A percentile compares a stretch with the other conserved stretches of the same genome.
phyloP scores from a whole-genome alignment of 2,113 vertebrate genomes.

The Forbesichthys papilliferus region DNA sequence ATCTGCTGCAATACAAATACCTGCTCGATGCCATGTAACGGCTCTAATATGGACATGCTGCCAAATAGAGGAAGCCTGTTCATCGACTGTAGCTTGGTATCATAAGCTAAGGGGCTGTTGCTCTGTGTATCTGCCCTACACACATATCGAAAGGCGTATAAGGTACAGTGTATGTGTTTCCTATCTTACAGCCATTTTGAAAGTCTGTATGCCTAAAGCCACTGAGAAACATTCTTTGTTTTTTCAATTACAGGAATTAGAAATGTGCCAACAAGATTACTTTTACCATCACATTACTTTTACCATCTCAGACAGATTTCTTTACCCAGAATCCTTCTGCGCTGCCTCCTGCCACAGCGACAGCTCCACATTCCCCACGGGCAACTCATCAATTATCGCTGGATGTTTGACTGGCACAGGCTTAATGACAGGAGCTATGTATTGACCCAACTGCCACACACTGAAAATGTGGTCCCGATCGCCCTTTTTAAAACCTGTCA shows the following conservation, averaged over 20 bases:
- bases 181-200: constrained; percentile 19
- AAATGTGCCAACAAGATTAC: constrained; percentile 34
- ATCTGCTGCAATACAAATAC: constrained; percentile 29
- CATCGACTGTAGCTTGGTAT: not conserved
- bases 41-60: constrained; percentile 19
- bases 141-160: not conserved
- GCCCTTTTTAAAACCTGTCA: constrained; percentile 63
- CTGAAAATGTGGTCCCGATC: constrained; percentile 64
- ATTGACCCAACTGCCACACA: constrained; percentile 73
- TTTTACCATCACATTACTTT: constrained; percentile 33
- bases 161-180: constrained; percentile 26
- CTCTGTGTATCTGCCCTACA: not conserved
- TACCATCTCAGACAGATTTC: not conserved
- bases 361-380: constrained; percentile 62
- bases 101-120: constrained; percentile 18
- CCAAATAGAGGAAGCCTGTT: constrained; percentile 26
- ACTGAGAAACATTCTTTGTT: constrained; percentile 41
- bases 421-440: constrained; percentile 75
- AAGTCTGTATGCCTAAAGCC: constrained; percentile 45
- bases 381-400: constrained; percentile 77
- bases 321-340: constrained; percentile 39
- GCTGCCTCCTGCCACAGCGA: constrained; percentile 46
- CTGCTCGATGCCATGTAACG: constrained; percentile 42
- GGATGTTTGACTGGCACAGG: constrained; percentile 77
- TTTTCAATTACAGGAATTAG: constrained; percentile 30